Conservation (phyloP, 2,888 invertebrate species). For the Chymomyza fuscimana region DNA sequence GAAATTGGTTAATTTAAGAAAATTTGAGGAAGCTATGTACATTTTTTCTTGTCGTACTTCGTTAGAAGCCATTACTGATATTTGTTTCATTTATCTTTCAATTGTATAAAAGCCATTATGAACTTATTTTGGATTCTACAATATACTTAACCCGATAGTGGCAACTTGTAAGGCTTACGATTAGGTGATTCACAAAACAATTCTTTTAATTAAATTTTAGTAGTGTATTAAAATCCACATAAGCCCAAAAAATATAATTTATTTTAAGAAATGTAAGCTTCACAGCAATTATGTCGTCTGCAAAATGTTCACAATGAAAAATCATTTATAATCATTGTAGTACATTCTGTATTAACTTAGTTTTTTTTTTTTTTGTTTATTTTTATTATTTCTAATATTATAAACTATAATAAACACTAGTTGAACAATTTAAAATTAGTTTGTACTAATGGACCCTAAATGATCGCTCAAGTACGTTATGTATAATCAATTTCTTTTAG, state of each 20-base stretch:
- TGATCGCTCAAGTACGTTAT: too few relatives aligned
- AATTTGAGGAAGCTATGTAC: background rate
- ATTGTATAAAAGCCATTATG: constrained; percentile 7
- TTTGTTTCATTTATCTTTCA: constrained; percentile 17
- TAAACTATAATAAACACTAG: too few relatives aligned
- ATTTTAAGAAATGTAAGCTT: background rate
- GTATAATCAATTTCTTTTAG: too few relatives aligned
- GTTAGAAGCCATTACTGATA: constrained; percentile 9
- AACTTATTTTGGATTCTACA: background rate
- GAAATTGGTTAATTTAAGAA: background rate
- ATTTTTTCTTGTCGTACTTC: background rate
- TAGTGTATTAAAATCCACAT: background rate
- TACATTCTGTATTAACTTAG: background rate
- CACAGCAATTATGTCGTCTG: too few relatives aligned
- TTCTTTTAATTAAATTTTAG: background rate
- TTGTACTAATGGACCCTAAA: too few relatives aligned
- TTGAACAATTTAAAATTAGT: too few relatives aligned
- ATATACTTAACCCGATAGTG: background rate
- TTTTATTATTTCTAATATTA: too few relatives aligned
- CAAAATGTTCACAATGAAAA: background rate
- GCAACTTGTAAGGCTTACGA: background rate
- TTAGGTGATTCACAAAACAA: background rate
- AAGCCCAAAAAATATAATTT: background rate
- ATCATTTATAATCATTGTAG: background rate
- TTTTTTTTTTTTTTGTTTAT: too few relatives aligned